Evolutionary conservation across 2,888 invertebrate genomes (phyloP).

Genomic region (Calameuta pallipes): DNA sequence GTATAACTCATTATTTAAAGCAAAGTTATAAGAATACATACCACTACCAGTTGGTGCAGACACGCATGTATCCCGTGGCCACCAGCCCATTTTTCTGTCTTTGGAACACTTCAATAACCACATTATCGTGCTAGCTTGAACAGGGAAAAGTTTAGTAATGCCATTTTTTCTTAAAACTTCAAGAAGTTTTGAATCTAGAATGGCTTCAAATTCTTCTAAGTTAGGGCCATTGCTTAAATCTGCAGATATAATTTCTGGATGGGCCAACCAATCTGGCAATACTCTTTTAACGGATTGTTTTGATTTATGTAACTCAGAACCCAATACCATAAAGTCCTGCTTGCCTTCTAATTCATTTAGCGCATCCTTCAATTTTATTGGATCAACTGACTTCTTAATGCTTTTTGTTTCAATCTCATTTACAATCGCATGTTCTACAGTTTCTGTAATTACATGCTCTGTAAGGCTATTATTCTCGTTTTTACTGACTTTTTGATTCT

Average conservation of each 20-base stretch:
- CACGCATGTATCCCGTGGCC: constrained; percentile 92
- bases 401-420: constrained; percentile 39
- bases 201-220: constrained; percentile 68
- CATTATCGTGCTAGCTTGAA: constrained; percentile 83
- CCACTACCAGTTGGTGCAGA: constrained; percentile 98
- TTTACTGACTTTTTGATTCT: constrained; percentile 21
- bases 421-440: constrained; percentile 21
- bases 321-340: constrained; percentile 61
- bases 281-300: constrained; percentile 74
- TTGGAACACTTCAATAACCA: constrained; percentile 77
- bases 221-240: constrained; percentile 70
- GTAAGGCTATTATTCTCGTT: neutral
- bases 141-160: constrained; percentile 85
- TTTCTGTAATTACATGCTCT: constrained; percentile 13
- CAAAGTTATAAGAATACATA: constrained; percentile 11
- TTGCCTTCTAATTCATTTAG: neutral
- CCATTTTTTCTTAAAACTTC: constrained; percentile 76
- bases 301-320: constrained; percentile 53
- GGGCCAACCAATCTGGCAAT: constrained; percentile 87
- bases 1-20: neutral
- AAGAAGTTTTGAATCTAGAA: constrained; percentile 74
- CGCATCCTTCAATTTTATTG: constrained; percentile 68
- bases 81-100: constrained; percentile 70
- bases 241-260: constrained; percentile 82
- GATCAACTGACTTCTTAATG: constrained; percentile 41